phyloP scores from a whole-genome alignment of 2,888 invertebrate genomes.

The Luperina nickerlii region DNA sequence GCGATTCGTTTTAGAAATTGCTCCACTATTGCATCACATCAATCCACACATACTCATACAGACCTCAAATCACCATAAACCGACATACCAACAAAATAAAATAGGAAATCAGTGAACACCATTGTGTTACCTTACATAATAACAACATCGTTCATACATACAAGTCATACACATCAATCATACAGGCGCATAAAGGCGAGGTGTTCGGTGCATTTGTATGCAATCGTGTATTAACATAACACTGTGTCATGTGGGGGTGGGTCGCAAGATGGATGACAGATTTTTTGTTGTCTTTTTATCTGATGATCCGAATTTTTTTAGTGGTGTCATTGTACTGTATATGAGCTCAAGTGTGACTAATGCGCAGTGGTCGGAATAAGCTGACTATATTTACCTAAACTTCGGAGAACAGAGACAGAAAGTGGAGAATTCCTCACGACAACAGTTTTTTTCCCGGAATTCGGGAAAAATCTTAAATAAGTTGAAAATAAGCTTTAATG shows the following conservation, averaged over 20 bases:
- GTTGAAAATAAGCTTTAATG: no score
- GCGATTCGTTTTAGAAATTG: not conserved
- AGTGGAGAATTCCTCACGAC: no score
- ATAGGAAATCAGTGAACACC: constrained; percentile 51
- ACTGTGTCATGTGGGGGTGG: constrained; percentile 49
- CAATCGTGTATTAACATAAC: constrained; percentile 53
- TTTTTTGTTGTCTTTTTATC: constrained; percentile 2
- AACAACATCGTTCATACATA: constrained; percentile 40
- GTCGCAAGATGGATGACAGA: constrained; percentile 25
- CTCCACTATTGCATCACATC: constrained; percentile 2
- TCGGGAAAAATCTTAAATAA: no score
- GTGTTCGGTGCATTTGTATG: constrained; percentile 54
- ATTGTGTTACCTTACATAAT: constrained; percentile 57
- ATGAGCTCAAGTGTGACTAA: not conserved
- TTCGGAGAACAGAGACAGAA: no score
- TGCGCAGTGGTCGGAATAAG: no score
- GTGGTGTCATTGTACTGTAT: not conserved
- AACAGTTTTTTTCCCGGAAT: no score
- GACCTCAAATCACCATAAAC: constrained; percentile 44
- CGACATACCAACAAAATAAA: constrained; percentile 37
- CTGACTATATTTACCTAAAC: no score
- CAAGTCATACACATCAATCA: constrained; percentile 53
- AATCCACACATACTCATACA: not conserved
- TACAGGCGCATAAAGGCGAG: constrained; percentile 31
- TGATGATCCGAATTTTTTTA: not conserved